Percentiles rank a stretch among this genome's conserved stretches.
These are phyloP conservation scores for Cotesia chilonis DNA, from an alignment of 1,140 invertebrate genomes.

Conservation along the genomic window DNA sequence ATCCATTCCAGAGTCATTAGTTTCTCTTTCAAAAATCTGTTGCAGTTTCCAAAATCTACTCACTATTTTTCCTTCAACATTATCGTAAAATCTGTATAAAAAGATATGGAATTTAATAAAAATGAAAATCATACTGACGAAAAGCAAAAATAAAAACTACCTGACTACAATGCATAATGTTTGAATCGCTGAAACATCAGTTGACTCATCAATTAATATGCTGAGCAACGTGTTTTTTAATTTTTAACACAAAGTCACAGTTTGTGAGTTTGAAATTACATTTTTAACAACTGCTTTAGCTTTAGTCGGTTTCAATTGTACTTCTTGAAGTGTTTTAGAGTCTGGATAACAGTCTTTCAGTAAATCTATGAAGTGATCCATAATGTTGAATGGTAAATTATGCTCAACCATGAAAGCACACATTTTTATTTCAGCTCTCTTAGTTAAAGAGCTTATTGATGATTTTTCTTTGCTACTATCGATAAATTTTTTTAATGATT, in stretches of 20 bases:
- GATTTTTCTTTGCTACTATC: neutral
- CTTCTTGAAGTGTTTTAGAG: conserved; percentile 31
- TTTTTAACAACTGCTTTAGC: conserved; percentile 39
- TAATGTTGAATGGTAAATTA: conserved; percentile 16
- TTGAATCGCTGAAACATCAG: conserved; percentile 42
- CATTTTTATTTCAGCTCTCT: conserved; percentile 12
- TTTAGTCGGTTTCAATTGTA: conserved; percentile 36
- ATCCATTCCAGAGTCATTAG: neutral
- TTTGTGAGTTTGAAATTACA: conserved; percentile 39
- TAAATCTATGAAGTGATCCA: conserved; percentile 26
- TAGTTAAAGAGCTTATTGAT: neutral
- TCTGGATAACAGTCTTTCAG: conserved; percentile 27
- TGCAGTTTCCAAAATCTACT: conserved; percentile 40
- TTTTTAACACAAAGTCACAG: conserved; percentile 1
- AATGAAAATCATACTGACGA: neutral
- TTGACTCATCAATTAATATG: conserved; percentile 41
- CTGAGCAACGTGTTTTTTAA: neutral
- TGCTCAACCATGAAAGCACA: conserved; percentile 30
- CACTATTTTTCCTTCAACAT: conserved; percentile 21
- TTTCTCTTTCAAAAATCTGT: conserved; percentile 31
- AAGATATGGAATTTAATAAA: neutral
- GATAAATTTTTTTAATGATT: neutral
- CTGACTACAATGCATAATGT: conserved; percentile 36
- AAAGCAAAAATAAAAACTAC: neutral
- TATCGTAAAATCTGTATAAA: conserved; percentile 35